A percentile compares a stretch with the other conserved stretches of the same genome.
phyloP scores from a whole-genome alignment of 2,797 vertebrate species.

The Crocodylus rhombifer region DNA sequence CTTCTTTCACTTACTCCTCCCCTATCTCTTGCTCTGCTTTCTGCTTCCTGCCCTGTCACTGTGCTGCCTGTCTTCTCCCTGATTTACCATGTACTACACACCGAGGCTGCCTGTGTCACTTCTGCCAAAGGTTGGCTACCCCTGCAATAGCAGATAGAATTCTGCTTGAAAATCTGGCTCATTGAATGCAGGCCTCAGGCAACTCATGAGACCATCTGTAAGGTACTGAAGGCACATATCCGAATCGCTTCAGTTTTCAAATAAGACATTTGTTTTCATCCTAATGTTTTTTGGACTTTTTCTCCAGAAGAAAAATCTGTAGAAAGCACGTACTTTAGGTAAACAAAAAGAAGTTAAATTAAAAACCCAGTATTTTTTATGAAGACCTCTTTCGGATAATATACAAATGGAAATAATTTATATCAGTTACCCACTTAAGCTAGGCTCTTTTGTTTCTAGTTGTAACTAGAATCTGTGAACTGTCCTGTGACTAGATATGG shows the following conservation, averaged over 20 bases:
- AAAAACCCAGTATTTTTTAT: neutral
- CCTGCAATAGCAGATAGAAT: neutral
- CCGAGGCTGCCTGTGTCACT: too few species aligned
- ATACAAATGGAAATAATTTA: neutral
- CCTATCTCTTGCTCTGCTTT: too few species aligned
- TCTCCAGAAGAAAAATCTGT: neutral
- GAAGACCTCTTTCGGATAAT: neutral
- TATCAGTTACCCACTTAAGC: neutral
- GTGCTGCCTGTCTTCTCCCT: too few species aligned
- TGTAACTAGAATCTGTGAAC: neutral
- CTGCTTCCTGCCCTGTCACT: too few species aligned
- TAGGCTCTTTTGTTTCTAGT: too few species aligned
- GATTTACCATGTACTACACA: too few species aligned
- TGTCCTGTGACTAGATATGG: neutral
- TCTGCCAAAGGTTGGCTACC: too few species aligned
- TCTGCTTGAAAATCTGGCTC: neutral
- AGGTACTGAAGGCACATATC: neutral
- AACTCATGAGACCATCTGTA: neutral
- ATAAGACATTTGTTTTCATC: too few species aligned
- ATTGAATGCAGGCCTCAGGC: neutral
- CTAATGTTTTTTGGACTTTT: too few species aligned
- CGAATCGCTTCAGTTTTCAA: neutral
- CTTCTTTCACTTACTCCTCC: too few species aligned
- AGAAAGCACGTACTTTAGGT: neutral
- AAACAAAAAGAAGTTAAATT: neutral